Evolutionary conservation across 2,113 vertebrate genomes (phyloP), one percentile per base, ranked within the genome.

Genomic region (Bolborhynchus lineola): DNA sequence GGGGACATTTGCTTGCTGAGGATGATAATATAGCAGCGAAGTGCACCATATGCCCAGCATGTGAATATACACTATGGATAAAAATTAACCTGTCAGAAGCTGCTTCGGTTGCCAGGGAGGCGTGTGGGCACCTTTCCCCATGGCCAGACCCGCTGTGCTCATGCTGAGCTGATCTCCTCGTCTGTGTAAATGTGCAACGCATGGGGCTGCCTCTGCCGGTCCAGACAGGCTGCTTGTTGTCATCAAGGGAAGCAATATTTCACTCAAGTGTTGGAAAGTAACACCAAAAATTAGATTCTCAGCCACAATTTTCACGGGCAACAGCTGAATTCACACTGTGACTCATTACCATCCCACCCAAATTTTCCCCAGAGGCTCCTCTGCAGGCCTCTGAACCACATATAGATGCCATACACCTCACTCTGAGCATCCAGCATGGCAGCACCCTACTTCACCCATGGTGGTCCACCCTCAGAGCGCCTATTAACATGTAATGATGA

Each of bases 111-210:
- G 13, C 37, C 46, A 26, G 46, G 52, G 80, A 67, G 47, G 21
- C 5, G 7, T 0, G 0, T 4, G 5, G 57, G 25, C 72, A 55
- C 26, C 29, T 84, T 49, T 71, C 26, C 46, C 68, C 3, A 0
- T 11, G 24, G 33, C 55, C 7, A 6, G 35, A 57, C 44, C 29
- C 0, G 0, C 67, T 20, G 59, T 20, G 44, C 46, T 71, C 1
- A 0, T 12, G 31, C 33, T 42, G 53, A 47, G 24, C 59, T 8
- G 10, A 13, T 81, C 37, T 46, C 42, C 57, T 86, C 10, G 0
- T 24, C 44, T 0, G 0, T 14, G 64, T 20, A 55, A 33, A 50
- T 47, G n/a, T 7, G 1, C 35, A 52, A 15, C 0, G 0, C 0
- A 0, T 1, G 11, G 64, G 63, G 44, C 28, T 78, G 76, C n/a